phyloP scores from a whole-genome alignment of 23 tunicate genomes.

The Aplidium turbinatum region DNA sequence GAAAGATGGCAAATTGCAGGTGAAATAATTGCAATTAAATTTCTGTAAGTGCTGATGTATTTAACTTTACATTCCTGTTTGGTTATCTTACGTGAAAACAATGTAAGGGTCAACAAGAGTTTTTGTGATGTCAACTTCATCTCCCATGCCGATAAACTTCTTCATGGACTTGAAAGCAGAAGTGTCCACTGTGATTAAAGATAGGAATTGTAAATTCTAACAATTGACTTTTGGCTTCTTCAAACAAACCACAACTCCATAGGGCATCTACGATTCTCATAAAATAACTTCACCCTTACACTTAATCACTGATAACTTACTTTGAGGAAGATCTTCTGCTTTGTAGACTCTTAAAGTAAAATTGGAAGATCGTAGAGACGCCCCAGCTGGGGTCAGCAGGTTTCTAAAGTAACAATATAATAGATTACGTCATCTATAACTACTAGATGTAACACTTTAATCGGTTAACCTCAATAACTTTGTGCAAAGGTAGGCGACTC shows the following conservation, averaged over 20 bases:
- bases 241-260: no score
- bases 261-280: no score
- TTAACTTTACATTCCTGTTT: no score
- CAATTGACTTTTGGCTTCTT: background rate
- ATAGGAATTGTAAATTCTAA: background rate
- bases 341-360: conserved; percentile 65
- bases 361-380: conserved; percentile 77
- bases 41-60: no score
- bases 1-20: no score
- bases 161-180: conserved; percentile 84
- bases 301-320: conserved; percentile 25
- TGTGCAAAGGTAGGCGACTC: no score
- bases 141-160: conserved; percentile 62
- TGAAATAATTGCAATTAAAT: background rate
- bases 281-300: no score
- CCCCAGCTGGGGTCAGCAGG: conserved; percentile 93
- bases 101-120: conserved; percentile 86
- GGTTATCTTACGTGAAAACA: conserved; percentile 69
- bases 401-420: no score
- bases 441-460: no score
- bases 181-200: conserved; percentile 66
- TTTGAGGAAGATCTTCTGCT: conserved; percentile 93
- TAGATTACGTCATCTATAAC: no score
- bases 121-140: conserved; percentile 52
- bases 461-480: no score